Base-by-base conservation (phyloP, 2,888 invertebrate species). In the Lamellibrachia columna region DNA sequence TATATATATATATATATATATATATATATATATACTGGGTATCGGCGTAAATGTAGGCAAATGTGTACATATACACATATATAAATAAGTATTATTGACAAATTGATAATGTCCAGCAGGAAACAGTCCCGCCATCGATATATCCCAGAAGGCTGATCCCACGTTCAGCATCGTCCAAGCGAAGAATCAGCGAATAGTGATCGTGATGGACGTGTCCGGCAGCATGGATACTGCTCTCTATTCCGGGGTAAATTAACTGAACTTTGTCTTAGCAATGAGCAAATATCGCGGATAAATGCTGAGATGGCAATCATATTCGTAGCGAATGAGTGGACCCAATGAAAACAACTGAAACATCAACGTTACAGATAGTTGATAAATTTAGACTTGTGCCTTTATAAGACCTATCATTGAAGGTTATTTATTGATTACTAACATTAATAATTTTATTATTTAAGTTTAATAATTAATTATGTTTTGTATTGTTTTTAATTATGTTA, bases 131-230 rank as follows among this genome's bases (percentile, higher is more conserved):
- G 75, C 75, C 75, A 75, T 75, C 6, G 22, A 22, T 15, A 75
- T 6, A 22, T 75, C 75, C 75, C 75, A 4, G 75, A 75, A 15
- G 4, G 15, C 4, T 11, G 91, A 52, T 40, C 93, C 93, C 28
- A 92, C 55, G 40, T 93, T 93, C 92, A 75, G 92, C 28, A 52
- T 93, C 90, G 93, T 93, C 52, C 93, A 93, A 91, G 75, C 75
- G 55, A 60, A 90, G 9, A 92, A 58, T 15, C 58, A 91, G n/a
- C 75, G 92, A 55, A 93, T 92, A 40, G 93, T 93, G 53, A 58
- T 93, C 53, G 93, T 93, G n/a, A 75, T 93, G 91, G 93, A 93
- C 53, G 90, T 90, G 3, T 93, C 93, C 40, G 93, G 93, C 53
- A 93, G 93, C 92, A 93, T 93, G 93, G 4, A 6, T 22, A 22